Conservation (phyloP, 1,140 invertebrate species). For the Zaprionus camerounensis region DNA sequence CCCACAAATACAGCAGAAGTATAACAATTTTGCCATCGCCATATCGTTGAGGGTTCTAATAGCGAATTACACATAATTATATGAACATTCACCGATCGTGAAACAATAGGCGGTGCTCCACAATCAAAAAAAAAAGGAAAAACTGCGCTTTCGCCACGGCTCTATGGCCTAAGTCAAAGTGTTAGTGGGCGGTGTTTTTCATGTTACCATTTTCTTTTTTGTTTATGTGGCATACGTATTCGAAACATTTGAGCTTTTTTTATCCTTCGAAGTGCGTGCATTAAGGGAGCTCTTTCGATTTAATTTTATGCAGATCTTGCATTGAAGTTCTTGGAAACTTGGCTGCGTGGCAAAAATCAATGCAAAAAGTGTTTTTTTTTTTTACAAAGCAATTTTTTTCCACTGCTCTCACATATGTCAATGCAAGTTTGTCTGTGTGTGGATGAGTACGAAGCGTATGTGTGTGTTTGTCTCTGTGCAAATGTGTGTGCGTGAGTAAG, state of each 20-base stretch:
- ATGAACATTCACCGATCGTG: constrained; percentile 11
- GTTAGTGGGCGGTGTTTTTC: constrained; percentile 55
- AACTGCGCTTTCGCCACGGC: constrained; percentile 13
- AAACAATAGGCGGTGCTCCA: not conserved
- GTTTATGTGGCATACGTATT: constrained; percentile 75
- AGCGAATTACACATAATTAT: constrained; percentile 33
- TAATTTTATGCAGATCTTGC: constrained; percentile 12
- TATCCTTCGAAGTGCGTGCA: not conserved
- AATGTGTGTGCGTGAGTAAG: constrained; percentile 57
- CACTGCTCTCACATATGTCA: constrained; percentile 45
- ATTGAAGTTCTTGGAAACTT: constrained; percentile 27
- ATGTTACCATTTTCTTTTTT: constrained; percentile 55
- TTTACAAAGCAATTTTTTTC: constrained; percentile 56
- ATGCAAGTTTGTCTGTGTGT: constrained; percentile 34
- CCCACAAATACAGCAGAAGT: constrained; percentile 15
- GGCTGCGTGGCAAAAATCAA: constrained; percentile 66
- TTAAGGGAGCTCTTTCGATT: constrained; percentile 1
- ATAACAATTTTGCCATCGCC: constrained; percentile 29
- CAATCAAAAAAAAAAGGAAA: constrained; percentile 23
- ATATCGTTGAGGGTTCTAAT: constrained; percentile 13
- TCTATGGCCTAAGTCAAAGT: constrained; percentile 8
- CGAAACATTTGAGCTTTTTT: constrained; percentile 10
- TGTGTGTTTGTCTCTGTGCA: constrained; percentile 22
- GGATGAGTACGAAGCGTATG: constrained; percentile 24
- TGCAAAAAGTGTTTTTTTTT: constrained; percentile 48